phyloP scores from a whole-genome alignment of 2,113 vertebrate genomes.

The Cyprinodon tularosa region DNA sequence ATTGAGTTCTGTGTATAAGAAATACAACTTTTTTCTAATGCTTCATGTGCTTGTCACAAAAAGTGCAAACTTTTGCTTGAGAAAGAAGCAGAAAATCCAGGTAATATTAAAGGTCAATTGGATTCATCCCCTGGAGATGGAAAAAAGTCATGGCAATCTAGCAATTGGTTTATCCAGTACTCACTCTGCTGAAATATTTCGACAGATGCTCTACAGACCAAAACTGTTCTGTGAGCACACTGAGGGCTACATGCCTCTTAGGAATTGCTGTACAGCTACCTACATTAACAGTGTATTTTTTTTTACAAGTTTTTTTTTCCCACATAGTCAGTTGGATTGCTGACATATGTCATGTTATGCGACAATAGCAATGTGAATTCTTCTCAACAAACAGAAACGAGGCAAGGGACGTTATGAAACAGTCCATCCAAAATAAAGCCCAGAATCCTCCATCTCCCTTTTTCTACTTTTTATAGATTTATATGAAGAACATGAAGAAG shows the following conservation, averaged over 20 bases:
- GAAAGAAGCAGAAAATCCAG: constrained; percentile 15
- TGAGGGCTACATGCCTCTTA: constrained; percentile 11
- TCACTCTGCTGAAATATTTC: constrained; percentile 4
- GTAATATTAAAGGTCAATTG: constrained; percentile 1
- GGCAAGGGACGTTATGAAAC: not conserved
- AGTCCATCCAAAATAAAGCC: constrained; percentile 4
- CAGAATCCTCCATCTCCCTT: not conserved
- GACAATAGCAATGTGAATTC: not conserved
- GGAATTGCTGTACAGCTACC: constrained; percentile 1
- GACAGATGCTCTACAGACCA: constrained; percentile 5
- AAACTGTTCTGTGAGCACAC: constrained; percentile 2
- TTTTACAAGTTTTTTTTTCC: not conserved
- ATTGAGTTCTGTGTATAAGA: not conserved
- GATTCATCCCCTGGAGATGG: constrained; percentile 19
- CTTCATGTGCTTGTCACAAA: not conserved
- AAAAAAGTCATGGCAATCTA: constrained; percentile 14
- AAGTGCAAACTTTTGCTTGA: constrained; percentile 7
- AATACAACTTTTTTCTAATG: not conserved
- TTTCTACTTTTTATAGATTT: not conserved
- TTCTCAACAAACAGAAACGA: not conserved
- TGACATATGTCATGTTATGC: constrained; percentile 1
- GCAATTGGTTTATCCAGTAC: constrained; percentile 6
- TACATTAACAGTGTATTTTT: not conserved
- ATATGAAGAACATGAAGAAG: not conserved
- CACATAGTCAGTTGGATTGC: not conserved